Evolutionary conservation across 2,888 invertebrate species (phyloP), one percentile per base, ranked within the genome.

Genomic region (Pocota personata): DNA sequence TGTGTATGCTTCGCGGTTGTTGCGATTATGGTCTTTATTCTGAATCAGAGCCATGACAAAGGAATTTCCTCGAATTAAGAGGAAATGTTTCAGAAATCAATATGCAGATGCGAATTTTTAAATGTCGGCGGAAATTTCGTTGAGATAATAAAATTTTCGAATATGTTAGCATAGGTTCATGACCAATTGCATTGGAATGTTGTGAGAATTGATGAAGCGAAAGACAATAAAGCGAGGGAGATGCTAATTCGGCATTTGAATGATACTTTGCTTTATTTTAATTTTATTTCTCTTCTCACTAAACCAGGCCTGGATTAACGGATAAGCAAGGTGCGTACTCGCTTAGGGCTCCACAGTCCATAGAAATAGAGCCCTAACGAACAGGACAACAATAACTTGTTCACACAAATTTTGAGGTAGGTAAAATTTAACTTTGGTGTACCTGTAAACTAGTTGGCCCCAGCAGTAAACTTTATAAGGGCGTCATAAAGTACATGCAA

Each of bases 1-100:
- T 21, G 6, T 60, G 58, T 12, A 6, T 30, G 12, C 14, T 57
- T 16, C 35, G 52, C 52, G 12, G 7, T 52, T 14, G 27, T 27
- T n/a, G 14, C 10, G 30, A 30, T 19, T 16, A 19, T 8, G 55
- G 14, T 8, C 16, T 30, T 6, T 7, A 6, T 58, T 37, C 32
- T 48, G 64, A 64, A 16, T 48, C 64, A 64, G 64, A 48, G 19
- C 1, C n/a, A 27, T 35, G 24, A 19, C 16, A 48, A 52, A 19
- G 40, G 67, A 8, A 67, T 40, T 67, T 55, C 67, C 27, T 24
- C 21, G 66, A 50, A n/a, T n/a, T n/a, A n/a, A 32, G 10, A 19
- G 21, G 30, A 35, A 50, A 12, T 19, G 2, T 12, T 67, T 52
- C 12, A 5, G 10, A 58, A 55, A 30, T 27, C 50, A 3, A 12